Evolutionary conservation across 2,888 invertebrate genomes (phyloP), one percentile per base, ranked within the genome.

Genomic region (Monochamus alternatus): DNA sequence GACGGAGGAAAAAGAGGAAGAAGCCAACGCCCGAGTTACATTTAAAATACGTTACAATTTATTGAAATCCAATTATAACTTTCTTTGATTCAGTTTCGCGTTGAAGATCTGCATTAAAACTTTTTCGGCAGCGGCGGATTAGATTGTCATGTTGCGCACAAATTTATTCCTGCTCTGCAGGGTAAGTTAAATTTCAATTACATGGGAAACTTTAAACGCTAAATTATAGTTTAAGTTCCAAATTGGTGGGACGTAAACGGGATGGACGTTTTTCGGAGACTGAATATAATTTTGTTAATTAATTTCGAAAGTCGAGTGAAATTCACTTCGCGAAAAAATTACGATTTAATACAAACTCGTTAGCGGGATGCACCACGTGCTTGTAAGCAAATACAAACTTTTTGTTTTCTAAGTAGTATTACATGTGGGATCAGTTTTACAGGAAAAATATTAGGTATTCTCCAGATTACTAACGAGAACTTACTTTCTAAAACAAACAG

Each of bases 21-120:
- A 38, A 4, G 7, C 5, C 38, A 38, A 38, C 38, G 38, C 38
- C 38, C 55, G 55, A 67, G 55, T 38, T 67, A 67, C 52, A 67
- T 67, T 67, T 67, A 32, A 67, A 67, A 67, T 67, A 60, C 60
- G 60, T 69, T 69, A 60, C 69, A 69, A 59, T 69, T 69, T 69
- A 69, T 69, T 47, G 69, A 69, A 60, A 69, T 69, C 69, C 69
- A 69, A 69, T 69, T 69, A 69, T 69, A 69, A 69, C 60, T 69
- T 69, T 47, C 60, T 59, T 59, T 59, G 47, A 44, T 47, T 51
- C 51, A 31, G 43, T 47, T 55, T 44, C 69, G 43, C 30, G 60
- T 69, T 60, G 60, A 22, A 43, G 44, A 69, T 60, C 59, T 60
- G 69, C 69, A 69, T 69, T 69, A 69, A 69, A 69, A 69, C 14